Conservation (phyloP, 2,797 vertebrate species). For the Artibeus jamaicensis region DNA sequence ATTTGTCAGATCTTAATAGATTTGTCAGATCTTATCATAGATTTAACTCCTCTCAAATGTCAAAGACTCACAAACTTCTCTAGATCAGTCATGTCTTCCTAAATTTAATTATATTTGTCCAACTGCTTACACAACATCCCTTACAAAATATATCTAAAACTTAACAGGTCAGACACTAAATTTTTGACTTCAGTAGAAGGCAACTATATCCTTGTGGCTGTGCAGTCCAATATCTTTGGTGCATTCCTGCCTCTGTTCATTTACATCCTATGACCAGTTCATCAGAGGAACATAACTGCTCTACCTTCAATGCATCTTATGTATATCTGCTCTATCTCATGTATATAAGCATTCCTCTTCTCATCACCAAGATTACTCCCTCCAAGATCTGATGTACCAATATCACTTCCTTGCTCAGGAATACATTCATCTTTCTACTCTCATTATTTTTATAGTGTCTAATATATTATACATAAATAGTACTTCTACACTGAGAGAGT, state of each 20-base stretch:
- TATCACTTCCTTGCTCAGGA: background rate
- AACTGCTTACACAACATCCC: background rate
- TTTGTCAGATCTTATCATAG: background rate
- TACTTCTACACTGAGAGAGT: background rate
- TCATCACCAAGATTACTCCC: background rate
- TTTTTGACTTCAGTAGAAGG: background rate
- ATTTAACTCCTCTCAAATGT: background rate
- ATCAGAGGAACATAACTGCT: accelerated
- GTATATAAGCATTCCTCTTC: background rate
- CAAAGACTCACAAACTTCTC: background rate
- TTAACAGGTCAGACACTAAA: background rate
- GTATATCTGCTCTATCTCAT: no score
- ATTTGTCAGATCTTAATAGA: no score
- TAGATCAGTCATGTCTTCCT: background rate
- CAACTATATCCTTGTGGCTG: background rate
- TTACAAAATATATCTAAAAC: background rate
- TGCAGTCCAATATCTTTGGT: background rate
- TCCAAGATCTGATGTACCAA: background rate
- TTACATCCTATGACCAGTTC: background rate
- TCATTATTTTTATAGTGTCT: background rate
- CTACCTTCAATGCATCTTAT: background rate
- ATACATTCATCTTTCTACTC: background rate
- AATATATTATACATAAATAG: background rate
- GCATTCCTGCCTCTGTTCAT: background rate
- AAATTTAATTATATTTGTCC: background rate